Base-by-base conservation (phyloP, 2,113 vertebrate species). In the Coracopsis vasa region DNA sequence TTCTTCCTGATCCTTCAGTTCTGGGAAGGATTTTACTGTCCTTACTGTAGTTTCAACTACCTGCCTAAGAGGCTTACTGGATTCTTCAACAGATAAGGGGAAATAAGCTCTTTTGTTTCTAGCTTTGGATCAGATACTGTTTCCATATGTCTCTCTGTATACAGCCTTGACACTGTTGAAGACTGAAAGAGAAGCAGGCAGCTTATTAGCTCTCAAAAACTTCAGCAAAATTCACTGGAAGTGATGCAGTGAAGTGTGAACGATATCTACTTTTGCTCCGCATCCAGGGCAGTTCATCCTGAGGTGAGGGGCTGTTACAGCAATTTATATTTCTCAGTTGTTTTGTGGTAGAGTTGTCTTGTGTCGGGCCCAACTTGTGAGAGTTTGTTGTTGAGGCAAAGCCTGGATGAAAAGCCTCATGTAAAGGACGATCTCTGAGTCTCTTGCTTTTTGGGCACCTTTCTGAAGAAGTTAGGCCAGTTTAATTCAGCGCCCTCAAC, bases 91-190 rank as follows among this genome's bases (percentile, higher is more conserved):
- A 91, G 88, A 95, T 92, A 85, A 93, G 44, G 23, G 16, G 50
- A 93, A 95, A 77, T 91, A 97, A 92, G 85, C 73, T 73, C 82
- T 96, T 95, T 86, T 80, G 70, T 95, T 96, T 91, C 74, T 82
- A 60, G 71, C 83, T 93, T 69, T 91, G 80, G 66, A 88, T 88
- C 44, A 80, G 74, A 84, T 78, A 56, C 48, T 75, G 47, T 86
- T 92, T 94, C 64, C 72, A 42, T 65, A 65, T 47, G 24, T 70
- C 64, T 95, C 60, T 72, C 64, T 56, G 28, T 80, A n/a, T 95
- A 80, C 48, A 67, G 65, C 23, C 58, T 71, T 77, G 70, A 80
- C 50, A 11, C 64, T 83, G 29, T 39, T 95, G 53, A 80, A 64
- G 47, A 50, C 44, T 91, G 64, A 82, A 94, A 84, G 53, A 95